Conservation (phyloP, 2,113 vertebrate genomes). For the Brienomyrus brachyistius region DNA sequence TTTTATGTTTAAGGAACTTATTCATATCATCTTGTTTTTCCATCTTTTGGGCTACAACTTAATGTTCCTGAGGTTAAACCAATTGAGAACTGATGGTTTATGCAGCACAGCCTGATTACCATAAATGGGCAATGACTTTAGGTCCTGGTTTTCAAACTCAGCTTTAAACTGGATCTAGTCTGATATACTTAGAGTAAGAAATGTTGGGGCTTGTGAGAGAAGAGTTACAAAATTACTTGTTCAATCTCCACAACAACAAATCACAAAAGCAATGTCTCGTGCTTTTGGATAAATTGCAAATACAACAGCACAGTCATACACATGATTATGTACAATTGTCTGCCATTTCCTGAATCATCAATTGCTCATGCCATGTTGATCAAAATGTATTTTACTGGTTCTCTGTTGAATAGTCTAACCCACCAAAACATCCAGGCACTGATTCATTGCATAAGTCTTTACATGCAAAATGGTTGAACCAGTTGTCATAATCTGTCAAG, state of each 20-base stretch:
- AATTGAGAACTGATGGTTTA: neutral
- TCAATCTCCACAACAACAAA: neutral
- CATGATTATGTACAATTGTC: neutral
- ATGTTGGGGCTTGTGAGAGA: neutral
- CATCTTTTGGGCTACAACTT: neutral
- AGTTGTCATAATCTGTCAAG: neutral
- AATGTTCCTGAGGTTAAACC: neutral
- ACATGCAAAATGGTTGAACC: neutral
- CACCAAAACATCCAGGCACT: neutral
- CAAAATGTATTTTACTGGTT: neutral
- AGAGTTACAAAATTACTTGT: neutral
- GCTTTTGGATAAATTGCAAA: neutral
- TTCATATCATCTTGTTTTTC: neutral
- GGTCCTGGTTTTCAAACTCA: neutral
- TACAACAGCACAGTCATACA: neutral
- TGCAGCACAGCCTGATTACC: neutral
- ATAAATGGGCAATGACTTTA: neutral
- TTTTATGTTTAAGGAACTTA: neutral
- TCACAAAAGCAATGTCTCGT: neutral
- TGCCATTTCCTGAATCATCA: neutral
- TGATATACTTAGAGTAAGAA: neutral
- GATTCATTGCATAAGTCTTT: neutral
- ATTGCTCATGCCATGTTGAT: neutral
- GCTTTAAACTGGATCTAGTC: neutral
- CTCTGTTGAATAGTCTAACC: neutral